phyloP scores from a whole-genome alignment of 2,797 vertebrate genomes.

The Adrianichthys oophorus region DNA sequence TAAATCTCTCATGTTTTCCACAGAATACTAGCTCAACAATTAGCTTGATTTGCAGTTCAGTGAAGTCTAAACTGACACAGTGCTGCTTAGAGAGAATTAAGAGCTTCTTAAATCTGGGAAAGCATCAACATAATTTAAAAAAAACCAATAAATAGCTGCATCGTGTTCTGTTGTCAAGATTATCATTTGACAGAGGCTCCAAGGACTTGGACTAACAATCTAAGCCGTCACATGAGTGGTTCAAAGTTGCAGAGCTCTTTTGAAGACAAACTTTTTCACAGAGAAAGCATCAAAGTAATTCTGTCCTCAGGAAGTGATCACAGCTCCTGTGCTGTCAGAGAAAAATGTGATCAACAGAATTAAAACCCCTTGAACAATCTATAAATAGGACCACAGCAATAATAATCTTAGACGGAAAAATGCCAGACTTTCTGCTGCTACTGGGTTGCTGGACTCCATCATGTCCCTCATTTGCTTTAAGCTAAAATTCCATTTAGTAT shows the following conservation, averaged over 20 bases:
- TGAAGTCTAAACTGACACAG: constrained; percentile 2
- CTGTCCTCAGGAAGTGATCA: constrained; percentile 38
- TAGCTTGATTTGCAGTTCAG: background rate
- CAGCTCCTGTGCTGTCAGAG: constrained; percentile 29
- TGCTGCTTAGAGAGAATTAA: constrained; percentile 6
- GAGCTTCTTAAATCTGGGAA: constrained; percentile 13
- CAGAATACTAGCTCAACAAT: constrained; percentile 5
- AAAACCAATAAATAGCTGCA: constrained; percentile 9
- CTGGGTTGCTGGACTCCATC: constrained; percentile 11
- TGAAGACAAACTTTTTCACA: constrained; percentile 36
- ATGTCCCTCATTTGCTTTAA: constrained; percentile 1
- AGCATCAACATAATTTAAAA: constrained; percentile 27
- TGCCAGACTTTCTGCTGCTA: constrained; percentile 21
- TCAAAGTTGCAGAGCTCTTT: constrained; percentile 18
- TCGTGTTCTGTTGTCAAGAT: constrained; percentile 14
- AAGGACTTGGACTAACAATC: constrained; percentile 21
- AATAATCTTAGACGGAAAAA: constrained; percentile 32
- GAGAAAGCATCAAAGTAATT: constrained; percentile 36
- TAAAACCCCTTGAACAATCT: constrained; percentile 36
- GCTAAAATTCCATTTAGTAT: too few relatives aligned
- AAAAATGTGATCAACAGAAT: constrained; percentile 41
- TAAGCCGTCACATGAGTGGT: constrained; percentile 20
- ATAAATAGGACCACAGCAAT: constrained; percentile 45
- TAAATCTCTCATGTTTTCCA: background rate
- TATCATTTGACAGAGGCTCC: constrained; percentile 25